These are phyloP conservation scores for Amphimedon queenslandica DNA, from an alignment of 37 sponge, comb jelly and placozoan genomes.

Conservation along the genomic window DNA sequence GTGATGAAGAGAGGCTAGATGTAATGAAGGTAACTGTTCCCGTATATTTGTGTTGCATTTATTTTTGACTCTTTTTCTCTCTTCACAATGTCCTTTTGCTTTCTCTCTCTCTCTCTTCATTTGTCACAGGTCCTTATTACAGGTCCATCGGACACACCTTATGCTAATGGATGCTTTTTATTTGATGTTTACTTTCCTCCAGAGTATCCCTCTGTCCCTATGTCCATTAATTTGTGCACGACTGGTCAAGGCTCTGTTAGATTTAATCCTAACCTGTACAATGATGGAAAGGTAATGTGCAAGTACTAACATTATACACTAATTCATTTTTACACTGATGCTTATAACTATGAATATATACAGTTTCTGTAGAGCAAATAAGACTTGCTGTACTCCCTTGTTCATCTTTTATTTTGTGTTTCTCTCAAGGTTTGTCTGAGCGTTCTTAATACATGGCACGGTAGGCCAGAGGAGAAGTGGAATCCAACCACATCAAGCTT, in stretches of 20 bases:
- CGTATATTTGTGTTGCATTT: neutral
- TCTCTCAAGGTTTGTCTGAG: conserved; percentile 81
- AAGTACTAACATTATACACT: conserved; percentile 5
- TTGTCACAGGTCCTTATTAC: conserved; percentile 74
- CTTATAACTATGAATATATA: neutral
- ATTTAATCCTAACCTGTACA: conserved; percentile 95
- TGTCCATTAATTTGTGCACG: conserved; percentile 83
- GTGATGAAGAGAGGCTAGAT: conserved; percentile 84
- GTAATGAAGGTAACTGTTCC: conserved; percentile 78
- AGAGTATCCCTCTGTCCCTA: conserved; percentile 80
- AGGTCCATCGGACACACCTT: conserved; percentile 89
- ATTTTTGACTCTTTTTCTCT: neutral
- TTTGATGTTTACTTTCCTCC: conserved; percentile 86
- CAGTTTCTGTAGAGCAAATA: neutral
- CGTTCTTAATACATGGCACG: conserved; percentile 91
- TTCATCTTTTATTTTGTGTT: neutral
- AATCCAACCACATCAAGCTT: conserved; percentile 78
- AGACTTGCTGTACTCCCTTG: neutral
- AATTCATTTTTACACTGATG: too few species aligned
- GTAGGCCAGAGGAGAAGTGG: conserved; percentile 94
- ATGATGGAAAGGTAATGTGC: conserved; percentile 80
- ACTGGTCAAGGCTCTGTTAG: conserved; percentile 80
- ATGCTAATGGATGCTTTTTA: conserved; percentile 89
- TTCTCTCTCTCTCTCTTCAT: neutral
- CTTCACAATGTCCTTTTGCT: neutral